A percentile compares a stretch with the other conserved stretches of the same genome.
These are phyloP conservation scores for Redunca redunca DNA, from an alignment of 2,113 vertebrate species.

Conservation along the genomic window DNA sequence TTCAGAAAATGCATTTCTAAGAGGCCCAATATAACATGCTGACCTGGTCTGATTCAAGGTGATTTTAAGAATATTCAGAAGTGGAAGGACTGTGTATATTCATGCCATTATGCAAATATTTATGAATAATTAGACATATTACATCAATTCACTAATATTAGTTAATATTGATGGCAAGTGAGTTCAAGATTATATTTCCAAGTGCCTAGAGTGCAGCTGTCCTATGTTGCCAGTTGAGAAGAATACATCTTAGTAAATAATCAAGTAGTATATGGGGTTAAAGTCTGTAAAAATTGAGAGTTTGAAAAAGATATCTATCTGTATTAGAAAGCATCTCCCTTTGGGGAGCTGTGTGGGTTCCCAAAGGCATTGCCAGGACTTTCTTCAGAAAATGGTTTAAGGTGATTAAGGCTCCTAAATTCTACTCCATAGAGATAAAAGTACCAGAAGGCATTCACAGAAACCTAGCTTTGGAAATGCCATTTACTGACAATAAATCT, in stretches of 20 bases:
- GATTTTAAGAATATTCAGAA: background rate
- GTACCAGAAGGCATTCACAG: background rate
- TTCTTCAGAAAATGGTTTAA: background rate
- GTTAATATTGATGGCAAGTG: background rate
- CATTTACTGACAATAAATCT: background rate
- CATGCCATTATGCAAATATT: background rate
- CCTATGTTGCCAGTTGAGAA: background rate
- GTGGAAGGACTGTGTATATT: background rate
- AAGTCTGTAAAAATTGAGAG: background rate
- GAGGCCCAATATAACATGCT: background rate
- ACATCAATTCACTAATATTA: background rate
- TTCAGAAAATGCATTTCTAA: background rate
- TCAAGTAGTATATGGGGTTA: background rate
- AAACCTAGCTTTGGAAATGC: background rate
- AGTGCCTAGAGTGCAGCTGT: background rate
- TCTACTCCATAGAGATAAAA: background rate
- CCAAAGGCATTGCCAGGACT: background rate
- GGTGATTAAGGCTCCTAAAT: background rate
- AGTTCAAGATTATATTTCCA: background rate
- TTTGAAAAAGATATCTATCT: background rate
- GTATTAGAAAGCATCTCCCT: background rate
- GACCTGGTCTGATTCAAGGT: background rate
- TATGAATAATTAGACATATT: background rate
- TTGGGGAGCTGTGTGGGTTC: background rate
- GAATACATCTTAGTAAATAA: background rate